Percentiles rank a stretch among this genome's conserved stretches.
Evolutionary conservation across 1,140 invertebrate genomes (phyloP).

Genomic region (Tribolium castaneum): DNA sequence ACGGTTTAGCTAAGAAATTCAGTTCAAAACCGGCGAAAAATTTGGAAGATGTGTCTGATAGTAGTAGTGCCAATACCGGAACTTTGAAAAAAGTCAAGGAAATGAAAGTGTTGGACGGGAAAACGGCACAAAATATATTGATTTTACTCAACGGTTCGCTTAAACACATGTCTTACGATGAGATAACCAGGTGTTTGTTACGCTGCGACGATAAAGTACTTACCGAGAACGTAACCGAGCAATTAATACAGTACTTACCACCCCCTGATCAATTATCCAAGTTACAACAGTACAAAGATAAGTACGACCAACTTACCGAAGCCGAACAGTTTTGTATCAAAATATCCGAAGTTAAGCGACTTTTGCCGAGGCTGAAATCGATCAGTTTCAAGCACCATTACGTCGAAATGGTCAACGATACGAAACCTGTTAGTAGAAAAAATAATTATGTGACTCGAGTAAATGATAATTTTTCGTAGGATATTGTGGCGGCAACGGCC

Average conservation of each 20-base stretch:
- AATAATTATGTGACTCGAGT: background rate
- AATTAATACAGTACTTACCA: constrained; percentile 90
- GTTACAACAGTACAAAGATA: constrained; percentile 81
- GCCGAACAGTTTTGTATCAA: constrained; percentile 95
- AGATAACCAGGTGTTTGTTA: constrained; percentile 86
- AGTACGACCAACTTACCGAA: constrained; percentile 86
- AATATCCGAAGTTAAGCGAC: constrained; percentile 89
- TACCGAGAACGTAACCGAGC: constrained; percentile 83
- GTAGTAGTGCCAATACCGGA: constrained; percentile 57
- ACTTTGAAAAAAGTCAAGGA: constrained; percentile 90
- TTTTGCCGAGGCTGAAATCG: constrained; percentile 88
- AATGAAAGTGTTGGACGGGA: constrained; percentile 90
- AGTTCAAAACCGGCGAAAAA: constrained; percentile 86
- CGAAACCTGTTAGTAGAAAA: constrained; percentile 83
- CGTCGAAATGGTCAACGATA: constrained; percentile 84
- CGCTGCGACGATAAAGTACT: constrained; percentile 88
- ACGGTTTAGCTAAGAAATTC: constrained; percentile 86
- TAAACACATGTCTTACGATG: constrained; percentile 89
- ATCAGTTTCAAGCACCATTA: constrained; percentile 91
- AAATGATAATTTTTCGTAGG: constrained; percentile 66
- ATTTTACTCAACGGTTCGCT: constrained; percentile 90
- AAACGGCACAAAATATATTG: constrained; percentile 94
- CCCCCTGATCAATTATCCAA: constrained; percentile 88
- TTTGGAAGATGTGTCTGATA: constrained; percentile 72
- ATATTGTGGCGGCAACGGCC: constrained; percentile 93